phyloP scores from a whole-genome alignment of 2,888 invertebrate species.

The Perizoma flavofasciatum region DNA sequence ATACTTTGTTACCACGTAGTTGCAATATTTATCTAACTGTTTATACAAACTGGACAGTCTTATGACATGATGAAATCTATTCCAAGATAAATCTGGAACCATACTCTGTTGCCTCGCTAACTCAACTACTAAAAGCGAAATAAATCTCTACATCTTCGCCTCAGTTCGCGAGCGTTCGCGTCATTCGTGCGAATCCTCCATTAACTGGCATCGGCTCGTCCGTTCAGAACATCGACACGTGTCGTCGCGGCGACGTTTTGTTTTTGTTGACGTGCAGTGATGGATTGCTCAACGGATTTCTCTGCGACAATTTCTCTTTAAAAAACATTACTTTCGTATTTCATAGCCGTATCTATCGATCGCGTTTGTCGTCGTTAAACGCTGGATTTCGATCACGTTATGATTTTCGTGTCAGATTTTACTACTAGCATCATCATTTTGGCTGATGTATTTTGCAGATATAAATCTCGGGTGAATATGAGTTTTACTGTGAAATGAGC shows the following conservation, averaged over 20 bases:
- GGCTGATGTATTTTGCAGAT: constrained; percentile 14
- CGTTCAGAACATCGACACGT: constrained; percentile 59
- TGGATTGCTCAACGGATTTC: constrained; percentile 51
- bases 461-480: constrained; percentile 19
- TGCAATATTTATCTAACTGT: no score
- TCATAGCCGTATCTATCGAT: constrained; percentile 21
- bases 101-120: no score
- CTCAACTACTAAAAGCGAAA: no score
- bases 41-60: no score
- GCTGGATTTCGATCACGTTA: constrained; percentile 36
- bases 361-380: constrained; percentile 31
- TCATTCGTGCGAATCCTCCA: constrained; percentile 16
- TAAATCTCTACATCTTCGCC: no score
- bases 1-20: no score
- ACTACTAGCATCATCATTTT: constrained; percentile 17
- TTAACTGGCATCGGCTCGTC: constrained; percentile 36
- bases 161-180: no score
- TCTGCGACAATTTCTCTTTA: constrained; percentile 34
- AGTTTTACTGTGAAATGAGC: constrained; percentile 21
- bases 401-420: constrained; percentile 31
- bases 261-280: constrained; percentile 55
- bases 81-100: no score
- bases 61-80: no score
- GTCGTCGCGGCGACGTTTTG: constrained; percentile 55
- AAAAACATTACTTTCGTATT: constrained; percentile 33